Evolutionary conservation across 1,140 invertebrate species (phyloP).

Genomic region (Trachymyrmex septentrionalis): DNA sequence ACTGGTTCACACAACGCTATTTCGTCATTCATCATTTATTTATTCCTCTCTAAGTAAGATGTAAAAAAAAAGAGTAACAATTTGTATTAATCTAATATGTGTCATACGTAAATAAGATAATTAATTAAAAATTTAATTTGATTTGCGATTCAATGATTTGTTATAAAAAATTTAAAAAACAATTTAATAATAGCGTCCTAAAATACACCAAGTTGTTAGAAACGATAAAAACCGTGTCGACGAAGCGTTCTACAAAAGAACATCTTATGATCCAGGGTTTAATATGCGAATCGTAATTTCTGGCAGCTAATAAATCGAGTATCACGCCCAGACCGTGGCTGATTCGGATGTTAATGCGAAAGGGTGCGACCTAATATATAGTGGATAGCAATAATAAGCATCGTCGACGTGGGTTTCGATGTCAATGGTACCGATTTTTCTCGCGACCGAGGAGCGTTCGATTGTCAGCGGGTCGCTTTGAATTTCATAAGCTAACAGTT

Average conservation of each 20-base stretch:
- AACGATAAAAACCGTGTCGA: not conserved
- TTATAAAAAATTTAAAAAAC: not conserved
- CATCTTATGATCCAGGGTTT: not conserved
- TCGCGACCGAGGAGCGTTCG: constrained; percentile 53
- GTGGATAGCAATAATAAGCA: constrained; percentile 59
- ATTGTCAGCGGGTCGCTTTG: constrained; percentile 56
- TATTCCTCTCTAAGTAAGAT: not conserved
- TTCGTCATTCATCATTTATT: not conserved
- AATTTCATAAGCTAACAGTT: constrained; percentile 57
- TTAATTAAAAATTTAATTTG: constrained; percentile 2
- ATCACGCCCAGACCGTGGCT: constrained; percentile 61
- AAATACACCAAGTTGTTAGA: not conserved
- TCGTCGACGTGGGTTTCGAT: constrained; percentile 51
- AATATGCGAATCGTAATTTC: constrained; percentile 52
- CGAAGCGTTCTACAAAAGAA: not conserved
- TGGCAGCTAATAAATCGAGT: constrained; percentile 64
- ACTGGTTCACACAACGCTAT: constrained; percentile 10
- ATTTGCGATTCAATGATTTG: not conserved
- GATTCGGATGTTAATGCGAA: constrained; percentile 65
- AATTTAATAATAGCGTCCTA: not conserved
- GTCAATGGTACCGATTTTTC: constrained; percentile 61
- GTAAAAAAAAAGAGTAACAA: not conserved
- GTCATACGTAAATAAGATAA: not conserved
- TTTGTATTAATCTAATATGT: not conserved
- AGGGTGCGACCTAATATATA: constrained; percentile 63